phyloP scores from a whole-genome alignment of 2,888 invertebrate genomes.

The Pyrrhia umbra region DNA sequence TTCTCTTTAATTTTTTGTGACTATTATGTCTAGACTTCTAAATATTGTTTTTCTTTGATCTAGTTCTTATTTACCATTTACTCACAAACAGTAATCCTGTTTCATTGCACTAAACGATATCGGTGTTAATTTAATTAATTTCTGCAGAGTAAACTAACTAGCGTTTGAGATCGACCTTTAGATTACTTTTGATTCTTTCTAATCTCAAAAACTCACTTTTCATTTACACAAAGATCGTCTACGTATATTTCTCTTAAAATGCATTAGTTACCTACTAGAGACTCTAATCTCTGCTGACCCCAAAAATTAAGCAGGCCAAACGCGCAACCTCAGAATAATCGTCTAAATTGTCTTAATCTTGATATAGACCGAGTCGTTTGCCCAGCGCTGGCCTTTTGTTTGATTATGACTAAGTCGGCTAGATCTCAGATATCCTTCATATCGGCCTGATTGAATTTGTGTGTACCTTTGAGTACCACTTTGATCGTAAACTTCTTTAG shows the following conservation, averaged over 20 bases:
- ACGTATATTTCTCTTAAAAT: neutral
- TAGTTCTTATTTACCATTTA: too few relatives aligned
- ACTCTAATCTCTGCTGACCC: neutral
- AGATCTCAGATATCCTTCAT: neutral
- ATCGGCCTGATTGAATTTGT: neutral
- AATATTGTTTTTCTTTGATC: too few relatives aligned
- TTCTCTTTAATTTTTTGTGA: neutral
- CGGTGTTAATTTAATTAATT: too few relatives aligned
- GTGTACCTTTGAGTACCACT: neutral
- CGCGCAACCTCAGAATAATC: neutral
- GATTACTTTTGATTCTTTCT: too few relatives aligned
- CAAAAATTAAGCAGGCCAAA: neutral
- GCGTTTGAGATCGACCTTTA: too few relatives aligned
- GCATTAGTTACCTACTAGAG: too few relatives aligned
- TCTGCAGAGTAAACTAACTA: too few relatives aligned
- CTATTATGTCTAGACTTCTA: neutral
- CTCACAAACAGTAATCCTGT: too few relatives aligned
- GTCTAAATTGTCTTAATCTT: neutral
- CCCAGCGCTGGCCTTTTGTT: neutral
- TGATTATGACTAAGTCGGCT: neutral
- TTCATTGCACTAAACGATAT: too few relatives aligned
- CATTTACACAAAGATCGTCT: neutral
- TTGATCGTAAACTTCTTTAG: neutral
- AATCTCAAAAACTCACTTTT: neutral
- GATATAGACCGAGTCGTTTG: neutral